Percentiles rank a stretch among this genome's conserved stretches.
Conservation (phyloP, 2,113 vertebrate species). For the Potamarius usumacintae region DNA sequence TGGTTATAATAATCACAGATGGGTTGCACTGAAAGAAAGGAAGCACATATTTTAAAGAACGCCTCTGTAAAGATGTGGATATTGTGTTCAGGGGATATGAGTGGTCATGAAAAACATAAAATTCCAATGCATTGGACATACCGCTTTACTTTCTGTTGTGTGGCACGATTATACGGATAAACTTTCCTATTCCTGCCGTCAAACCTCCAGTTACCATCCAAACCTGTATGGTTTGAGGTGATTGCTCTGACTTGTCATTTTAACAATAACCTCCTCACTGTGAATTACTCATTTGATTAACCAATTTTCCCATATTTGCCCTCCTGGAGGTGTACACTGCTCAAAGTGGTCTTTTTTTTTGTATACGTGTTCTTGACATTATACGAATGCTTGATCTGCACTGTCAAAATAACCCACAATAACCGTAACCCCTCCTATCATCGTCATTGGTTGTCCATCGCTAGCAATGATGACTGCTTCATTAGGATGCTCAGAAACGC, state of each 20-base stretch:
- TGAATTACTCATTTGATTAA: constrained; percentile 59
- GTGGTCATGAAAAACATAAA: not conserved
- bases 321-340: not conserved
- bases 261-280: constrained; percentile 60
- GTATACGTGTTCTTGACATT: not conserved
- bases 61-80: not conserved
- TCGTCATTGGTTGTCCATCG: too few species aligned
- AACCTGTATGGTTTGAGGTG: not conserved
- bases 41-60: not conserved
- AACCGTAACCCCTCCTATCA: not conserved
- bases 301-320: constrained; percentile 34
- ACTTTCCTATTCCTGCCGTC: not conserved
- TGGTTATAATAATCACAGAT: not conserved
- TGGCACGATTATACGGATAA: not conserved
- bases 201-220: constrained; percentile 18
- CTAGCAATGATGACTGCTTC: too few species aligned
- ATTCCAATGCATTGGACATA: not conserved
- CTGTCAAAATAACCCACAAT: not conserved
- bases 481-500: too few species aligned
- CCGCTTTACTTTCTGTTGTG: constrained; percentile 16
- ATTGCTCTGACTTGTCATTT: constrained; percentile 55
- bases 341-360: not conserved
- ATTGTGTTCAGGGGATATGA: not conserved
- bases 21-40: not conserved
- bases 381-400: not conserved